Conservation (phyloP, 2,888 invertebrate genomes). For the Ormyrus thymus region DNA sequence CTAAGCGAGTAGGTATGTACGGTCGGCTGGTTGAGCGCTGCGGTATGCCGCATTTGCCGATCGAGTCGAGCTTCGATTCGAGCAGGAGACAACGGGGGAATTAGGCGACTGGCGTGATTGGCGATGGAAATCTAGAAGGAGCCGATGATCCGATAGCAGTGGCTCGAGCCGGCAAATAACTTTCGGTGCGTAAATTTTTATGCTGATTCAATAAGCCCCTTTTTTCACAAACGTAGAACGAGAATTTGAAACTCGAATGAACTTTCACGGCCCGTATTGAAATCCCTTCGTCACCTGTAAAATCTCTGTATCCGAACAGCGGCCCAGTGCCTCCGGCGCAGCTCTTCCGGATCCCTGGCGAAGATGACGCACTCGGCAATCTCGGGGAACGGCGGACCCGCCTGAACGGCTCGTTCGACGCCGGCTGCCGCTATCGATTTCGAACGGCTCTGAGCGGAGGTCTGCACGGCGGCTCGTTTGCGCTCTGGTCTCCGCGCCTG, state of each 20-base stretch:
- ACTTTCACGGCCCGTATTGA: not conserved
- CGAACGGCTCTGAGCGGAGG: not conserved
- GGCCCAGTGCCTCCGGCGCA: slow-evolving; percentile 53
- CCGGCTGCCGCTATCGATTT: not conserved
- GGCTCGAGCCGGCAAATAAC: no score
- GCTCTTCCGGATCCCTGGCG: not conserved
- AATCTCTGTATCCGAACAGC: slow-evolving; percentile 67
- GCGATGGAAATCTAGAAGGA: no score
- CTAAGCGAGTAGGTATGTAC: no score
- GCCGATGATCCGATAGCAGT: no score
- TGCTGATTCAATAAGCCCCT: no score
- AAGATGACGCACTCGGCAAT: not conserved
- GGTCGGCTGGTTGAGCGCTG: not conserved
- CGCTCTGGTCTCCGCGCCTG: no score
- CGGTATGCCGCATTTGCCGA: not conserved
- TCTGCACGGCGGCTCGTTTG: slow-evolving; percentile 11
- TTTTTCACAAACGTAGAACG: no score
- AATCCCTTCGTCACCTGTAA: slow-evolving; percentile 62
- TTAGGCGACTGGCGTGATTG: no score
- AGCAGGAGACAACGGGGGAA: no score
- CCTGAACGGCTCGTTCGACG: slow-evolving; percentile 34
- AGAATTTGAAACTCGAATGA: no score
- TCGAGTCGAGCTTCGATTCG: no score
- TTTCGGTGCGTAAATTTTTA: no score
- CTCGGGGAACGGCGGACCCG: slow-evolving; percentile 14